Evolutionary conservation across 2,797 vertebrate genomes (phyloP).

Genomic region (Sphenodon punctatus): DNA sequence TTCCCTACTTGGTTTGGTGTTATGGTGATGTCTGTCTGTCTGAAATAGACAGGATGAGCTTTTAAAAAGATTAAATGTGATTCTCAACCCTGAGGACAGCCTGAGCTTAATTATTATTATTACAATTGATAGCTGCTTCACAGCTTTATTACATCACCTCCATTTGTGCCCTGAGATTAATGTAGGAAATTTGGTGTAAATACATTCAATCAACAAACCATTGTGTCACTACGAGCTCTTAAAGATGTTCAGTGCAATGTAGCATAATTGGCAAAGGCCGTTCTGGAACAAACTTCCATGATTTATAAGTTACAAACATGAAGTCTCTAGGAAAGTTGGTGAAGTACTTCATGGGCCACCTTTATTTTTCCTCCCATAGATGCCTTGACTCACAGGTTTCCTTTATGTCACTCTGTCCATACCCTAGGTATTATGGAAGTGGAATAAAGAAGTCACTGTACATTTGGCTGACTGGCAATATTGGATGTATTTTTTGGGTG

Average conservation of each 20-base stretch:
- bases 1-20: not conserved
- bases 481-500: not conserved
- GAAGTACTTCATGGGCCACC: slow-evolving; percentile 54
- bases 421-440: slow-evolving; percentile 40
- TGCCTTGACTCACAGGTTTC: slow-evolving; percentile 55
- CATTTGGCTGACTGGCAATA: not conserved
- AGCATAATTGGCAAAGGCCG: not conserved
- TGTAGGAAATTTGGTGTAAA: slow-evolving; percentile 52
- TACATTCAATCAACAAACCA: slow-evolving; percentile 14
- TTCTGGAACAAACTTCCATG: slow-evolving; percentile 32
- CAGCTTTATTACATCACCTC: slow-evolving; percentile 37
- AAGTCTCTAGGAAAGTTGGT: slow-evolving; percentile 66
- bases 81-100: not conserved
- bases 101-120: not conserved
- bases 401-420: slow-evolving; percentile 61
- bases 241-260: slow-evolving; percentile 15
- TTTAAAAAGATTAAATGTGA: not conserved
- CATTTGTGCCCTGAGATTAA: slow-evolving; percentile 25
- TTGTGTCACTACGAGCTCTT: not conserved
- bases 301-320: slow-evolving; percentile 43
- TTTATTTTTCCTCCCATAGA: slow-evolving; percentile 64
- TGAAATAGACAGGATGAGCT: not conserved
- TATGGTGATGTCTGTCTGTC: not conserved
- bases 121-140: slow-evolving; percentile 12
- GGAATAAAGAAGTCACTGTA: slow-evolving; percentile 59